Evolutionary conservation across 1,140 invertebrate genomes (phyloP), one percentile per base, ranked within the genome.

Genomic region (Sitophilus oryzae): DNA sequence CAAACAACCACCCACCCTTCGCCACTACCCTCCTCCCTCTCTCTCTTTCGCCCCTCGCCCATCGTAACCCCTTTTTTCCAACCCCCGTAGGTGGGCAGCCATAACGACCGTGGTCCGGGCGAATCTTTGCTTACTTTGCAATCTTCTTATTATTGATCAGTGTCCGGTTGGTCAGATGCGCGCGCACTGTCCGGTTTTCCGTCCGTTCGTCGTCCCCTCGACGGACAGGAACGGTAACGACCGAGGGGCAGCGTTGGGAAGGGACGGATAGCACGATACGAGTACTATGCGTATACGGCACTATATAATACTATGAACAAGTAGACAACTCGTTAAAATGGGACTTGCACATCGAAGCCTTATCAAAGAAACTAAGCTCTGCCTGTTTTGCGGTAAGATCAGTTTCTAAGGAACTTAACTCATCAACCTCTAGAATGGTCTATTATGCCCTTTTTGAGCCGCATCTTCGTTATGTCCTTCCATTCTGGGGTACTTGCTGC

Each of bases 71-170:
- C 25, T 30, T 30, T 11, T 30, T 5, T 5, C 5, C 25, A 11
- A 22, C 23, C 56, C 49, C 49, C 44, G 52, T 50, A 60, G 58
- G 61, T 51, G 54, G 53, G 57, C 58, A 61, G 58, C 57, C 54
- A 63, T 63, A 61, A 65, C 59, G 59, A 57, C 61, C 47, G 40
- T 56, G 59, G 61, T 58, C 54, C 57, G 60, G 57, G 56, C 59
- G 62, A 68, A 69, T 66, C 63, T 66, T 69, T 69, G 66, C 66
- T 69, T 69, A 69, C 67, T 69, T 69, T 69, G 65, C 67, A 68
- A 69, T 69, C 67, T 69, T 69, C 67, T 69, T 69, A 69, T 68
- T 69, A 69, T 69, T 69, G 67, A 69, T 69, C 67, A 68, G 64
- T 68, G 68, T 70, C 66, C 66, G 66, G 61, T 60, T 64, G 66